These are phyloP conservation scores for Polypterus senegalus DNA, from an alignment of 2,113 vertebrate genomes.

Conservation along the genomic window DNA sequence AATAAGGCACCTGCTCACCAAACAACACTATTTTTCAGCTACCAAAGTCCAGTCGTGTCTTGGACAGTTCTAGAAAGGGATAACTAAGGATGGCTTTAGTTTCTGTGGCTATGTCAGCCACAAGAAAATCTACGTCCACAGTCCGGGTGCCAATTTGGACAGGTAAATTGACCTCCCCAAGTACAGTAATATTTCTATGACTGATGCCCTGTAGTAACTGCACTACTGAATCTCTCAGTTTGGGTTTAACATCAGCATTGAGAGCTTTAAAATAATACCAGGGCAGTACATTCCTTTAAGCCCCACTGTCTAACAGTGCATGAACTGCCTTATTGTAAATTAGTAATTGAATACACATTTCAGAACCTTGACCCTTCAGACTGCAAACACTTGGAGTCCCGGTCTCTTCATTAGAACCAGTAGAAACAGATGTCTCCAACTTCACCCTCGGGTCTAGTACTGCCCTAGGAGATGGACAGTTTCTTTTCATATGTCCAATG, in stretches of 20 bases:
- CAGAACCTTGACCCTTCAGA: background rate
- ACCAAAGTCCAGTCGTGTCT: constrained; percentile 10
- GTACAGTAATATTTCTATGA: background rate
- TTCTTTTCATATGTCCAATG: constrained; percentile 6
- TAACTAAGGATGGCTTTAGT: constrained; percentile 14
- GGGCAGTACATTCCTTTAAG: constrained; percentile 10
- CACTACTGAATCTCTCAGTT: constrained; percentile 9
- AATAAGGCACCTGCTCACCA: constrained; percentile 8
- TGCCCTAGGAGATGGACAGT: constrained; percentile 10
- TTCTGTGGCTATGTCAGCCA: constrained; percentile 7
- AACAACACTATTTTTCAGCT: constrained; percentile 12
- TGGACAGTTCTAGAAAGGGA: constrained; percentile 11
- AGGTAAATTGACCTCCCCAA: constrained; percentile 6
- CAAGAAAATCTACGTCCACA: constrained; percentile 14
- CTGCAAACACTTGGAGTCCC: background rate
- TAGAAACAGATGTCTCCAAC: background rate
- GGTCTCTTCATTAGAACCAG: background rate
- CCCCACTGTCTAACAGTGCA: constrained; percentile 13
- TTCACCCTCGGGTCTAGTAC: too few relatives aligned
- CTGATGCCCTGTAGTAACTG: constrained; percentile 10
- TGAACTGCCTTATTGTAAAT: constrained; percentile 8
- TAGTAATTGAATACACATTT: constrained; percentile 16
- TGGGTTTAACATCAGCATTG: background rate
- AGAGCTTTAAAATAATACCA: constrained; percentile 4
- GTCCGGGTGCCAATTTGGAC: constrained; percentile 2